phyloP scores from a whole-genome alignment of 2,888 invertebrate genomes.

The Prostheceraeus crozeri region DNA sequence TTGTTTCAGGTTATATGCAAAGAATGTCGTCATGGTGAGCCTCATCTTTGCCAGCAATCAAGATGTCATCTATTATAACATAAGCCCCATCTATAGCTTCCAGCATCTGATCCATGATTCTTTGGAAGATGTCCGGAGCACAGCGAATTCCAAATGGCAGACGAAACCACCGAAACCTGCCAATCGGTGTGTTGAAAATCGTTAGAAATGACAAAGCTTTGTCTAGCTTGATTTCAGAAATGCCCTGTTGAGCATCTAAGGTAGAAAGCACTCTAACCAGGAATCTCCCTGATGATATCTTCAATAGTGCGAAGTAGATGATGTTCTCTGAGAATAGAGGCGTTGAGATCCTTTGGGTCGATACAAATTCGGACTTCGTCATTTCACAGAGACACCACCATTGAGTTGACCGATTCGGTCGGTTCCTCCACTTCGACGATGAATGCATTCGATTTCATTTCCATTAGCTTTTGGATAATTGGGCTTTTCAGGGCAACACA shows the following conservation, averaged over 20 bases:
- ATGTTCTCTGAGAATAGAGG: constrained; percentile 40
- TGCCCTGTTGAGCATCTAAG: constrained; percentile 41
- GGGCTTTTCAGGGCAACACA: constrained; percentile 33
- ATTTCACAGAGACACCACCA: constrained; percentile 41
- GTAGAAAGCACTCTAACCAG: constrained; percentile 39
- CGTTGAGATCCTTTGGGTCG: constrained; percentile 43
- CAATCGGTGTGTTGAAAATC: constrained; percentile 41
- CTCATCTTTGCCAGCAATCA: constrained; percentile 35
- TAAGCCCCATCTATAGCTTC: constrained; percentile 37
- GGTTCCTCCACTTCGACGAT: constrained; percentile 42
- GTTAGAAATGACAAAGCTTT: constrained; percentile 32
- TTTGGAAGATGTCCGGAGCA: constrained; percentile 38
- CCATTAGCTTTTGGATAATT: constrained; percentile 40
- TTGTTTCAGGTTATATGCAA: too few relatives aligned
- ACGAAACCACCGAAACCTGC: constrained; percentile 36
- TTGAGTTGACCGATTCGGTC: constrained; percentile 43
- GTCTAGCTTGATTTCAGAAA: constrained; percentile 40
- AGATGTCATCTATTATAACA: constrained; percentile 38
- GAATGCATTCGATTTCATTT: constrained; percentile 39
- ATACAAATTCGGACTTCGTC: constrained; percentile 42
- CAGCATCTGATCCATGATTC: constrained; percentile 38
- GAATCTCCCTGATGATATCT: constrained; percentile 40
- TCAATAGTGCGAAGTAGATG: constrained; percentile 42
- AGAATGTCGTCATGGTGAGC: constrained; percentile 24
- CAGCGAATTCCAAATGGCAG: constrained; percentile 38